Percentiles rank a stretch among this genome's conserved stretches.
phyloP scores from a whole-genome alignment of 2,888 invertebrate genomes.

The Tetranychus piercei region DNA sequence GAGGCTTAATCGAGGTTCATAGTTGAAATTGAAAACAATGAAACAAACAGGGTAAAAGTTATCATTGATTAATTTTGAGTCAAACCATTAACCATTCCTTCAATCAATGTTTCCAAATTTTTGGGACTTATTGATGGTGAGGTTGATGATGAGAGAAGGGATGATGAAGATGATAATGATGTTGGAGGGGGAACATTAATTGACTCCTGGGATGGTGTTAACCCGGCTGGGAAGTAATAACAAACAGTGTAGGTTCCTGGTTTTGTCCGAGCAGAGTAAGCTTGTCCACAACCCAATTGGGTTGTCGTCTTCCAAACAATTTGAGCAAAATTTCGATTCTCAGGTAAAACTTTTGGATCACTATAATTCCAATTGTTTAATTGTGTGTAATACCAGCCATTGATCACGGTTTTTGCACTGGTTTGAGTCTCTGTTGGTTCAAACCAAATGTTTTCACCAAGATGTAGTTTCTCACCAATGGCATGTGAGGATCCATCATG shows the following conservation, averaged over 20 bases:
- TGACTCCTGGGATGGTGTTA: background rate
- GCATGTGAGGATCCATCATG: background rate
- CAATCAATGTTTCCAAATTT: background rate
- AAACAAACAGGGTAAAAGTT: background rate
- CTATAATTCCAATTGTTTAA: background rate
- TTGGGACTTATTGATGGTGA: background rate
- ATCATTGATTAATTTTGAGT: background rate
- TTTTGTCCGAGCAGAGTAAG: background rate
- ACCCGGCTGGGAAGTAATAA: background rate
- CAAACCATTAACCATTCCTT: background rate
- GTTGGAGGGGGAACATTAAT: background rate
- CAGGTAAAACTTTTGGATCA: background rate
- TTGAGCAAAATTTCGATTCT: constrained; percentile 8
- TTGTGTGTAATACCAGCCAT: background rate
- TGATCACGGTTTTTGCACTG: background rate
- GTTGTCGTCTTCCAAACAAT: background rate
- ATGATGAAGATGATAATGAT: background rate
- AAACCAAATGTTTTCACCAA: background rate
- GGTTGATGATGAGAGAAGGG: background rate
- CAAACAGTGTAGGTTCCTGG: background rate
- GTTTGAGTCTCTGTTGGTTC: background rate
- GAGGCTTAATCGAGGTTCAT: background rate
- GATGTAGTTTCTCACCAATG: background rate
- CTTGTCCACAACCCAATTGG: constrained; percentile 8
- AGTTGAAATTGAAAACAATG: background rate